phyloP scores from a whole-genome alignment of 2,113 vertebrate species.

The Phocoena phocoena region DNA sequence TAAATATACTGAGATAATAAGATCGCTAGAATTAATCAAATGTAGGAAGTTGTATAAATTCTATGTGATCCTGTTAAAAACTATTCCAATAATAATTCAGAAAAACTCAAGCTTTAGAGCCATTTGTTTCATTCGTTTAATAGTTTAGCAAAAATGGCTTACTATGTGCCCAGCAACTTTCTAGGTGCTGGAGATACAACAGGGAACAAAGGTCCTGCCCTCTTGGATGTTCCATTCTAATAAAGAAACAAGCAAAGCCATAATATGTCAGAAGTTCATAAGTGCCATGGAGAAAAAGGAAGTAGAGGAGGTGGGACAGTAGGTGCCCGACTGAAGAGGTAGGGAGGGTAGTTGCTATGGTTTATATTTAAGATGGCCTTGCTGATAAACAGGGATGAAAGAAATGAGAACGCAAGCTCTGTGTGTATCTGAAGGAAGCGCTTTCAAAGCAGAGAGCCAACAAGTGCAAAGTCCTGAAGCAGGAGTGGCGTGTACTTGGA shows the following conservation, averaged over 20 bases:
- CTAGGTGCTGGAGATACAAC: neutral
- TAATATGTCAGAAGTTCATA: neutral
- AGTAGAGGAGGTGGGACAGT: neutral
- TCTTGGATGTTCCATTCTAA: neutral
- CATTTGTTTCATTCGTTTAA: neutral
- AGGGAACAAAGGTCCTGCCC: neutral
- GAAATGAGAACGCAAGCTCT: neutral
- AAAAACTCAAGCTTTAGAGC: neutral
- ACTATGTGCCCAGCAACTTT: neutral
- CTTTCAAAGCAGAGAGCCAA: neutral
- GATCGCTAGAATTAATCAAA: neutral
- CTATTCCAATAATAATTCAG: neutral
- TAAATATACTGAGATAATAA: neutral
- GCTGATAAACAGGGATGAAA: neutral
- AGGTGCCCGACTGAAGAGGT: neutral
- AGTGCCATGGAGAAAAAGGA: neutral
- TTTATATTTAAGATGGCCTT: neutral
- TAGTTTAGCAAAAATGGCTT: neutral
- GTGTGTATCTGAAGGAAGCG: neutral
- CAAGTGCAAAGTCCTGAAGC: neutral
- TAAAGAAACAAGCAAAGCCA: neutral
- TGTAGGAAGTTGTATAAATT: neutral
- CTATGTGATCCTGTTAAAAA: neutral
- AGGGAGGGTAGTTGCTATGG: neutral
- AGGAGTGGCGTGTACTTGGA: neutral